Evolutionary conservation across 1,140 invertebrate species (phyloP), one percentile per base, ranked within the genome.

Genomic region (Drosophila truncata): DNA sequence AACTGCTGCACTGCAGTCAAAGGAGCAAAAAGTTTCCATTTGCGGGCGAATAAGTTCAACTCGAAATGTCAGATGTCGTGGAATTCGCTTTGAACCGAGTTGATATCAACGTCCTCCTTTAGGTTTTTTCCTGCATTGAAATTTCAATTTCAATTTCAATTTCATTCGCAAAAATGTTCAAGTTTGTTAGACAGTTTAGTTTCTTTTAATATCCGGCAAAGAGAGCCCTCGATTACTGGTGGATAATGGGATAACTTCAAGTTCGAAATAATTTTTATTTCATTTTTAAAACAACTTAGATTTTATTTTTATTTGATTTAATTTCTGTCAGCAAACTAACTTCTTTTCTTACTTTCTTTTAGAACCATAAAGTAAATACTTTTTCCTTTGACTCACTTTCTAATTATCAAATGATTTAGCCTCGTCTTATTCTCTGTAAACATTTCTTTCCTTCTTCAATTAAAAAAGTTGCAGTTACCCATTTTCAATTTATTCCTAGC

Each of bases 1-100:
- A 72, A 73, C 67, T 73, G 70, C 70, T 73, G 70, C 70, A 72
- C 67, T 73, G 70, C 70, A 72, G 69, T 72, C 66, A 59, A 71
- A 72, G 67, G 67, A 72, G 66, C 70, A 60, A 73, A 73, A 73
- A 73, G 42, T 73, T 73, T 73, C 67, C 70, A 73, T 72, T 73
- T 73, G 70, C 70, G 41, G 54, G 52, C 67, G 67, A 50, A 33
- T 33, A 72, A 72, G 70, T 73, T 73, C 66, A 50, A 42, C 54
- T 72, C 54, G 44, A 49, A 70, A 72, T 73, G 70, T 73, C 70
- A 73, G 49, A 73, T 73, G 70, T 73, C 70, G 70, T 60, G 67
- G 67, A 73, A 72, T 73, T 73, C 54, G 49, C 70, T 73, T 72
- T 72, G 70, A 73, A 23, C 41, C 27, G 35, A 72, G 13, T 29